A percentile compares a stretch with the other conserved stretches of the same genome.
Evolutionary conservation across 1,140 invertebrate genomes (phyloP).

Genomic region (Papilio aristodemus): DNA sequence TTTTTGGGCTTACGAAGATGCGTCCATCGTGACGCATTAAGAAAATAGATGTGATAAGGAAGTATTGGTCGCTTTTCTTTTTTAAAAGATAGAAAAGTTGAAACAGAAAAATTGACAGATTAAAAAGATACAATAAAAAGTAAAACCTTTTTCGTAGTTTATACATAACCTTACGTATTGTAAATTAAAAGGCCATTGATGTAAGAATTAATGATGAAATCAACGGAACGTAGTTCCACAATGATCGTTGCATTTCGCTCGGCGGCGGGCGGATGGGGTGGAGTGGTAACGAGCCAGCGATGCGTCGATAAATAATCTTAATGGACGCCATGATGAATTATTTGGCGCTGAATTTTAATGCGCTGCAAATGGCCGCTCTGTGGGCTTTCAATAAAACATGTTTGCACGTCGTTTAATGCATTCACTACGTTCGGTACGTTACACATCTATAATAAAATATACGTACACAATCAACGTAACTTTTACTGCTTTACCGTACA

Average conservation of each 20-base stretch:
- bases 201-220: slow-evolving; percentile 1
- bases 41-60: too few species aligned
- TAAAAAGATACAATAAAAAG: background rate
- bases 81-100: too few species aligned
- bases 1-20: too few species aligned
- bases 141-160: slow-evolving; percentile 4
- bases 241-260: slow-evolving; percentile 4
- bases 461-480: background rate
- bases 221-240: slow-evolving; percentile 2
- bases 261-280: background rate
- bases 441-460: background rate
- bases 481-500: too few species aligned
- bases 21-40: too few species aligned
- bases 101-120: background rate
- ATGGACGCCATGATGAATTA: slow-evolving; percentile 28
- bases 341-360: slow-evolving; percentile 26
- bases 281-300: slow-evolving; percentile 5
- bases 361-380: slow-evolving; percentile 26
- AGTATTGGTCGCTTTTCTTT: too few species aligned
- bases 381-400: slow-evolving; percentile 22
- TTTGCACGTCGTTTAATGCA: slow-evolving; percentile 20
- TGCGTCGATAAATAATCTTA: slow-evolving; percentile 31
- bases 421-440: background rate
- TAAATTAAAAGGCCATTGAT: slow-evolving; percentile 10
- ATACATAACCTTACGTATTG: background rate